Conservation (phyloP, 92 coral and sea anemone genomes). For the Epizoanthus illoricatus region DNA sequence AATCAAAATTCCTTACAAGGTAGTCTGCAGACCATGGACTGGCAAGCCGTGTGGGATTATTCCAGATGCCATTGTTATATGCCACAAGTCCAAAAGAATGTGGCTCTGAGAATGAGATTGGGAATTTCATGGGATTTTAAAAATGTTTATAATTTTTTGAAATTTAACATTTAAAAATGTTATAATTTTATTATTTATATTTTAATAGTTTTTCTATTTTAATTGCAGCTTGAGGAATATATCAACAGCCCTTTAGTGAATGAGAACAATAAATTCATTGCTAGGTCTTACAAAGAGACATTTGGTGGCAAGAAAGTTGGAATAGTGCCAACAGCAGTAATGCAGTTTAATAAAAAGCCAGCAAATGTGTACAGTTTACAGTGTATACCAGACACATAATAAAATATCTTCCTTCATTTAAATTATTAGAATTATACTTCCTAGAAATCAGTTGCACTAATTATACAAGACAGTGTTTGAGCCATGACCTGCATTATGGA, state of each 20-base stretch:
- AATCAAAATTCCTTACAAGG: too few species aligned
- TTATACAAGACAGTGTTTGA: too few species aligned
- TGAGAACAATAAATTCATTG: constrained; percentile 62
- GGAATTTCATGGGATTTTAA: too few species aligned
- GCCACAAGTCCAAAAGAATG: too few species aligned
- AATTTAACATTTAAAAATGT: neutral
- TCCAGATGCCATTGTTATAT: too few species aligned
- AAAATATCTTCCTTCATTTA: neutral
- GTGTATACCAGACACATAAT: constrained; percentile 1
- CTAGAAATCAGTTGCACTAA: too few species aligned
- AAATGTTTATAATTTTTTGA: too few species aligned
- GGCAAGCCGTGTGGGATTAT: too few species aligned
- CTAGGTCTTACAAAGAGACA: constrained; percentile 59
- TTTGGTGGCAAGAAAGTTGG: constrained; percentile 31
- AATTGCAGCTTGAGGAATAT: constrained; percentile 70
- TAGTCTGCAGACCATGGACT: too few species aligned
- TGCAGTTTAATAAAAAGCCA: constrained; percentile 41
- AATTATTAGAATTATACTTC: too few species aligned
- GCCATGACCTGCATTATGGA: too few species aligned
- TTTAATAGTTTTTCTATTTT: neutral
- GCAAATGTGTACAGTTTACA: constrained; percentile 30
- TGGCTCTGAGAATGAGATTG: too few species aligned
- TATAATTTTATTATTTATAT: neutral
- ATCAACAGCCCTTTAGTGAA: constrained; percentile 74
- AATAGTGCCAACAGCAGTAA: constrained; percentile 47